Percentiles rank a stretch among this genome's conserved stretches.
These are phyloP conservation scores for Clinocottus analis DNA, from an alignment of 2,113 vertebrate species.

Conservation along the genomic window DNA sequence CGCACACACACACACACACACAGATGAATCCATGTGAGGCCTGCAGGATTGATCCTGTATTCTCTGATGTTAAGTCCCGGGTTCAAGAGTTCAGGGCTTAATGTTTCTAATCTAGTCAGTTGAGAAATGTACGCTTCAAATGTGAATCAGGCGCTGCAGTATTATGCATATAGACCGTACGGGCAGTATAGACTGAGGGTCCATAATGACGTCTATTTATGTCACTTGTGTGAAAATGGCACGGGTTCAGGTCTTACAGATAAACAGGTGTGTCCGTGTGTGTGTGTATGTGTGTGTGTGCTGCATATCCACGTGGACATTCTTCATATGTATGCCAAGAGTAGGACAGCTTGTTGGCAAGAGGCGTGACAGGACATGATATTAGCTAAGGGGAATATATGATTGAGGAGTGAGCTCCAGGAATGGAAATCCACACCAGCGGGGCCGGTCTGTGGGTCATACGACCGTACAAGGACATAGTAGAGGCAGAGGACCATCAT, in stretches of 20 bases:
- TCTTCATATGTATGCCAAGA: constrained; percentile 30
- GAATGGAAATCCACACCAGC: constrained; percentile 70
- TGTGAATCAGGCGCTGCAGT: constrained; percentile 55
- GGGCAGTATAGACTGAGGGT: constrained; percentile 8
- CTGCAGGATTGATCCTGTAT: constrained; percentile 12
- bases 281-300: too few species aligned
- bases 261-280: constrained; percentile 46
- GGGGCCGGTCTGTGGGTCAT: constrained; percentile 71
- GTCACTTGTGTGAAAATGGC: constrained; percentile 41
- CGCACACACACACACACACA: neutral
- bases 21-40: neutral
- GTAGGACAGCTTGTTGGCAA: constrained; percentile 7
- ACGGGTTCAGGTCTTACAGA: constrained; percentile 36
- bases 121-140: constrained; percentile 75
- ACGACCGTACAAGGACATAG: constrained; percentile 79
- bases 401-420: constrained; percentile 61
- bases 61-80: constrained; percentile 39
- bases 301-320: constrained; percentile 31
- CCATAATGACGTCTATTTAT: constrained; percentile 48
- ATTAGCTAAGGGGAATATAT: constrained; percentile 56
- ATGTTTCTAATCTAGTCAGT: constrained; percentile 74
- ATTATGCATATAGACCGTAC: constrained; percentile 36
- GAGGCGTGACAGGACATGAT: constrained; percentile 43
- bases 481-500: constrained; percentile 64
- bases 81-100: constrained; percentile 74